Conservation (phyloP, 2,888 invertebrate species). For the Imbricaverruca yamaguchii region DNA sequence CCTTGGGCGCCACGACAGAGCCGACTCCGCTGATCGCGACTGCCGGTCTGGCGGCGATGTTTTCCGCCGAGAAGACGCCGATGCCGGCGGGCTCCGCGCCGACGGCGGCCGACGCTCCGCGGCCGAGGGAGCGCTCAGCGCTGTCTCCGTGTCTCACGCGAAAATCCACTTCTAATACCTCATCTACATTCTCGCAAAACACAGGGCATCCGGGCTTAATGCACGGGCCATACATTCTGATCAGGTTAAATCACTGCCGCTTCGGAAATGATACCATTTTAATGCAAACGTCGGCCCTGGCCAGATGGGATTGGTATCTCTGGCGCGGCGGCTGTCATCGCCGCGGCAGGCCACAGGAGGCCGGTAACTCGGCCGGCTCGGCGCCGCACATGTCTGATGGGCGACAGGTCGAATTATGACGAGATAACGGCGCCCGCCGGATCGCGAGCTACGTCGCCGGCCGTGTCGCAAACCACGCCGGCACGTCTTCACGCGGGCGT, state of each 20-base stretch:
- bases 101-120: too few relatives aligned
- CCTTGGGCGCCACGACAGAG: too few relatives aligned
- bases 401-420: constrained; percentile 10
- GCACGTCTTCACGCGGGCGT: too few relatives aligned
- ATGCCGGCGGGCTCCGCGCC: too few relatives aligned
- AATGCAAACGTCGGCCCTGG: constrained; percentile 10
- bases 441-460: neutral
- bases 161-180: constrained; percentile 21
- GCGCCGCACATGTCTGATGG: neutral
- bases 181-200: constrained; percentile 21
- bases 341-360: neutral
- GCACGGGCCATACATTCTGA: constrained; percentile 14
- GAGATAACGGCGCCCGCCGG: neutral
- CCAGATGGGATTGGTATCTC: neutral
- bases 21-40: too few relatives aligned
- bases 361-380: neutral
- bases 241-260: constrained; percentile 14
- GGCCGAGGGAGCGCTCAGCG: neutral
- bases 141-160: neutral
- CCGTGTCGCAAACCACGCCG: constrained; percentile 2
- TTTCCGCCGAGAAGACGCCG: too few relatives aligned
- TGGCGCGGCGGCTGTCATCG: neutral
- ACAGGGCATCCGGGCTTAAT: constrained; percentile 1
- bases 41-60: too few relatives aligned
- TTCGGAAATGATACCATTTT: constrained; percentile 22